Evolutionary conservation across 2,113 vertebrate species (phyloP).

Genomic region (Perccottus glenii): DNA sequence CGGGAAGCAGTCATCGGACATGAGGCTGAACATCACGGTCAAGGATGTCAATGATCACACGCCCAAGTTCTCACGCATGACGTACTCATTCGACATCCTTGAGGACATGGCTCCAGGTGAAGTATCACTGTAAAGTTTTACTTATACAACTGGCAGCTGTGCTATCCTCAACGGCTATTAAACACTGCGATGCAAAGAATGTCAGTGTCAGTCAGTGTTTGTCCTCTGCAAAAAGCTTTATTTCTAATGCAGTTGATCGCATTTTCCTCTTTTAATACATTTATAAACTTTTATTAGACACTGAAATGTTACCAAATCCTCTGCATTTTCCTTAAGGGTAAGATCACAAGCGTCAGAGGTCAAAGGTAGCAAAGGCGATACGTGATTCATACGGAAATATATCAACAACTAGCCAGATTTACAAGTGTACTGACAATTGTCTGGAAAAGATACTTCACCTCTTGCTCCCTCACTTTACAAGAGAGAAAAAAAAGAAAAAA

Average conservation of each 20-base stretch:
- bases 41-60: slow-evolving; percentile 94
- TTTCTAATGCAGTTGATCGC: slow-evolving; percentile 37
- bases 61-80: slow-evolving; percentile 89
- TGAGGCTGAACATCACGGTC: slow-evolving; percentile 94
- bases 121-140: slow-evolving; percentile 55
- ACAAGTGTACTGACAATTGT: slow-evolving; percentile 37
- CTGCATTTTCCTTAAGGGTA: slow-evolving; percentile 30
- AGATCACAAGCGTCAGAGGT: slow-evolving; percentile 43
- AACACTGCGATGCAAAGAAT: neutral
- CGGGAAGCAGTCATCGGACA: slow-evolving; percentile 92
- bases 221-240: slow-evolving; percentile 27
- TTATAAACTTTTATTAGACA: slow-evolving; percentile 17
- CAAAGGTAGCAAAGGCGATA: slow-evolving; percentile 29
- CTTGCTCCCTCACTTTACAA: slow-evolving; percentile 3
- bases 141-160: neutral
- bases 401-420: slow-evolving; percentile 48
- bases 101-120: slow-evolving; percentile 89
- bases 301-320: slow-evolving; percentile 22
- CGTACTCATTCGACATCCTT: slow-evolving; percentile 93
- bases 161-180: neutral
- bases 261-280: slow-evolving; percentile 6
- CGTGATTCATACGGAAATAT: slow-evolving; percentile 57
- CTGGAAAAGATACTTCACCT: slow-evolving; percentile 11
- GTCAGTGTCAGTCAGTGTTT: neutral
- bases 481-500: slow-evolving; percentile 3